phyloP scores from a whole-genome alignment of 1,140 invertebrate species.

The Drosophila setifemur region DNA sequence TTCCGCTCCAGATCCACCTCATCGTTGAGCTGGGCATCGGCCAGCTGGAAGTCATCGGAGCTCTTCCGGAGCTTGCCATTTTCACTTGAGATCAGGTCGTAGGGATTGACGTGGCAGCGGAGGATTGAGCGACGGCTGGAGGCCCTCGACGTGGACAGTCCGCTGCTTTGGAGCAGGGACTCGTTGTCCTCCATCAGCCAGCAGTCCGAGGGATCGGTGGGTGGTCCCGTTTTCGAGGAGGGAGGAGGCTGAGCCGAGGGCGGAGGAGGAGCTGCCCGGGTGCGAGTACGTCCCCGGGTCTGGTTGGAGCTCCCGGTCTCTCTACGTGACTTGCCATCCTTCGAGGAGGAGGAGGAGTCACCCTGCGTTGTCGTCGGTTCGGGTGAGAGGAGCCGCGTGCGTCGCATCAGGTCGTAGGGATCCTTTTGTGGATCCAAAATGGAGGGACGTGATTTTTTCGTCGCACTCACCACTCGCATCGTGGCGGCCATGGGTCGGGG shows the following conservation, averaged over 20 bases:
- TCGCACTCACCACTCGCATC: constrained; percentile 84
- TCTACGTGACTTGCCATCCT: constrained; percentile 47
- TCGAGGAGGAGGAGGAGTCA: no score
- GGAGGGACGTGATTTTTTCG: constrained; percentile 85
- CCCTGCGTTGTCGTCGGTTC: constrained; percentile 50
- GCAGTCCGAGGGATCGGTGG: constrained; percentile 82
- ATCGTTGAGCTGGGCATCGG: constrained; percentile 67
- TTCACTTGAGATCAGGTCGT: constrained; percentile 87
- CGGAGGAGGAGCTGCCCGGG: constrained; percentile 27
- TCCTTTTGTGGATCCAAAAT: constrained; percentile 86
- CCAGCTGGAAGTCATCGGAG: constrained; percentile 73
- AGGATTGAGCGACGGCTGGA: constrained; percentile 87
- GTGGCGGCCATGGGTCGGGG: constrained; percentile 84
- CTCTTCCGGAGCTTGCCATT: constrained; percentile 34
- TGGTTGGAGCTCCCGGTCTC: constrained; percentile 54
- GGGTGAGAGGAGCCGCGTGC: constrained; percentile 87
- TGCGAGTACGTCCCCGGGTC: constrained; percentile 40
- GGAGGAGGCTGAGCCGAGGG: constrained; percentile 6
- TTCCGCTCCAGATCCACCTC: constrained; percentile 30
- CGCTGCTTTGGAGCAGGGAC: constrained; percentile 83
- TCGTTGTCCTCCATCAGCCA: constrained; percentile 81
- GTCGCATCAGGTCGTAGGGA: constrained; percentile 91
- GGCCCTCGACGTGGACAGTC: constrained; percentile 27
- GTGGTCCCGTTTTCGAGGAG: constrained; percentile 4
- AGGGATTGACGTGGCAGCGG: constrained; percentile 93